Evolutionary conservation across 2,113 vertebrate genomes (phyloP), one percentile per base, ranked within the genome.

Genomic region (Pandion haliaetus): DNA sequence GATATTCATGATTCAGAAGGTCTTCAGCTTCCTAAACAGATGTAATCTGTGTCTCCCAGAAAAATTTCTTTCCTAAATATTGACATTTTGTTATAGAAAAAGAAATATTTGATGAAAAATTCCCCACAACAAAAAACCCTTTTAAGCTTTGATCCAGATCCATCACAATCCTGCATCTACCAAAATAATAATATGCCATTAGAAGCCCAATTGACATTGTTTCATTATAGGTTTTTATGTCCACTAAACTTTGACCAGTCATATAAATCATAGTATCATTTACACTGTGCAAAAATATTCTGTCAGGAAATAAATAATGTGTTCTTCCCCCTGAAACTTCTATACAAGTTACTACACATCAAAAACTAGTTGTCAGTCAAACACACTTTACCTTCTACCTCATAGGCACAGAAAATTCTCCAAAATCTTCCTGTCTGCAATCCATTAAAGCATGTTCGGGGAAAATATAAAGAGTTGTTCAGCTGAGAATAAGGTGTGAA

Each of bases 401-500:
- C 32, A 24, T 6, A 45, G 66, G 66, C 54, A 94, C 36, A 85
- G 49, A 67, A 38, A 15, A 3, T 93, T 19, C 44, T 87, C 95
- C 78, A 57, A 32, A 52, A 67, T 52, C 21, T 40, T 96, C 59
- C 49, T 61, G 49, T 24, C 52, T 85, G 17, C 74, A 94, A 49
- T 59, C 24, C 21, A 14, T 93, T 96, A 93, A 26, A 47, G 81
- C 40, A 96, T 74, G 15, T 34, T 78, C 36, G 5, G 71, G 49
- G 38, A 73, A 91, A 82, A 80, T 44, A 57, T 63, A 86, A 94
- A 45, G 19, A 71, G 42, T 66, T 86, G 65, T 88, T 97, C 86
- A 97, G 66, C 86, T 90, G 57, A 93, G 76, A 91, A 69, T 95
- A 95, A 86, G 88, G 38, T 82, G 14, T 70, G 86, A 95, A 95